Evolutionary conservation across 2,888 invertebrate genomes (phyloP).

Genomic region (Rambutsinella grinnellia): DNA sequence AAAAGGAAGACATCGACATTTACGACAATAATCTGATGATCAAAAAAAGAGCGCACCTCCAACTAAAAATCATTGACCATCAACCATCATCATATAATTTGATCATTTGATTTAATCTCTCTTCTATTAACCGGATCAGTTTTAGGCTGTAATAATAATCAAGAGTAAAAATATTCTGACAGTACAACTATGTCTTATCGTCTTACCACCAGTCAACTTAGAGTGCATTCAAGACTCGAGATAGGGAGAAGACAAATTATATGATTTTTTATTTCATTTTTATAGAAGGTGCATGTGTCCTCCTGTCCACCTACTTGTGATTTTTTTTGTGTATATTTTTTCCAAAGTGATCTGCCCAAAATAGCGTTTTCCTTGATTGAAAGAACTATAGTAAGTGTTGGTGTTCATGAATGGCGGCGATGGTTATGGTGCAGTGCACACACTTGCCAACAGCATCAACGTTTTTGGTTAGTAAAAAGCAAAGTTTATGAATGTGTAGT

Average conservation of each 20-base stretch:
- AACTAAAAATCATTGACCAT: constrained; percentile 43
- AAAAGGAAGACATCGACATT: constrained; percentile 51
- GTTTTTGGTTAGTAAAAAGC: background rate
- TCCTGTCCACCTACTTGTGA: constrained; percentile 54
- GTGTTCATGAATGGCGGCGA: constrained; percentile 6
- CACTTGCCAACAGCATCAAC: too few relatives aligned
- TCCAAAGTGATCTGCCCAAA: constrained; percentile 49
- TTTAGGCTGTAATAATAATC: background rate
- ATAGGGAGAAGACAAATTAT: constrained; percentile 18
- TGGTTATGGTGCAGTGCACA: too few relatives aligned
- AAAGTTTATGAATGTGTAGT: background rate
- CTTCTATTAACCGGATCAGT: constrained; percentile 12
- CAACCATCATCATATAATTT: background rate
- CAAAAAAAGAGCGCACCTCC: constrained; percentile 43
- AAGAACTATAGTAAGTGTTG: constrained; percentile 6
- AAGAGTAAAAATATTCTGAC: too few relatives aligned
- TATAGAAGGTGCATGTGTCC: constrained; percentile 55
- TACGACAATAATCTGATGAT: constrained; percentile 45
- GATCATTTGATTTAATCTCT: background rate
- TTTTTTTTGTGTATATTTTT: constrained; percentile 27
- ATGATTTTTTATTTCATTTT: constrained; percentile 19
- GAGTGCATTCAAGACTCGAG: constrained; percentile 3
- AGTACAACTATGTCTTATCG: background rate
- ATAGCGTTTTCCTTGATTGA: constrained; percentile 42
- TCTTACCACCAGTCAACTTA: background rate